Base-by-base conservation (phyloP, 2,797 vertebrate species). In the Rallus crepitans region DNA sequence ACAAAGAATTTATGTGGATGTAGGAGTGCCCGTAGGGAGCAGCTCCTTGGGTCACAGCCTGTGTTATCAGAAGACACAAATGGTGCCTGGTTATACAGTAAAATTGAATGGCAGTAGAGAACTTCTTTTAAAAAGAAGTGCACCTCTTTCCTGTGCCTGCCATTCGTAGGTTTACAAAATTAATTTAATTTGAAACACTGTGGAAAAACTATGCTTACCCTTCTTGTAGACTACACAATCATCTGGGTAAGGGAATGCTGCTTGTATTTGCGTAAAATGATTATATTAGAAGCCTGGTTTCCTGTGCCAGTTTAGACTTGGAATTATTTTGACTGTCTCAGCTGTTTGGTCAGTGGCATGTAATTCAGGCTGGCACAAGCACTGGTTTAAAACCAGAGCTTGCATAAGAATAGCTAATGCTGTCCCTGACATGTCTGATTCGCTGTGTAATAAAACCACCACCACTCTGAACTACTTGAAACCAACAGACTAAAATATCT, bases 371-470 rank as follows among this genome's bases (percentile, higher is more conserved):
- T 95, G 81, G 64, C 71, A 82, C 13, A 91, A 73, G 33, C 30
- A 45, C 45, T 91, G 52, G 13, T 82, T 70, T 91, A 92, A 94
- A 93, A 89, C 27, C 35, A 85, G 66, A 84, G 60, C 63, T 93
- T 9, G 4, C 11, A 3, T 82, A 84, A 72, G 52, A 87, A 65
- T 69, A 89, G 45, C 42, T 87, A 45, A 25, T 65, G 52, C 21
- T 70, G 56, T 82, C 66, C 31, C 35, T 93, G 63, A 31, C 13
- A 1, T 45, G 33, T 30, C 12, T 78, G 42, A 68, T 78, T 77
- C 37, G 48, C 33, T 68, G 12, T 78, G 25, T 93, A 56, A 84
- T 72, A 84, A 83, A 82, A 56, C 3, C 14, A 47, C 25, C 33
- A 47, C 52, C 0, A 1, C 55, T 76, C 18, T 87, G 63, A 84